A percentile compares a stretch with the other conserved stretches of the same genome.
phyloP scores from a whole-genome alignment of 2,113 vertebrate species.

The human region DNA sequence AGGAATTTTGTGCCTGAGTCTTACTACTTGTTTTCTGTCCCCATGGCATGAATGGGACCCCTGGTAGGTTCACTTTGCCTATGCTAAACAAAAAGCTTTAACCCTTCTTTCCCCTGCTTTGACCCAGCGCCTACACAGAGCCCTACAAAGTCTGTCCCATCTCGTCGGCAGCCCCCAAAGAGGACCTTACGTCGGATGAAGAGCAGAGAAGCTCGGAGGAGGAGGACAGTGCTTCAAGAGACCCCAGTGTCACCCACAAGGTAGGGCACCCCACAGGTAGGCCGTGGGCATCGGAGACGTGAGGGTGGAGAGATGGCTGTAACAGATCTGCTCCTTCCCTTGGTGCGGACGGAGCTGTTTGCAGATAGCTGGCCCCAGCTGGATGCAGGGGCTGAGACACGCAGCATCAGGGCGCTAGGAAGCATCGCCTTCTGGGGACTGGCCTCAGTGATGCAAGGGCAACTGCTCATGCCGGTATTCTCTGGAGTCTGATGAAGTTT shows the following conservation, averaged over 20 bases:
- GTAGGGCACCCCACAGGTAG: conserved; percentile 77
- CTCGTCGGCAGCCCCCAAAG: conserved; percentile 79
- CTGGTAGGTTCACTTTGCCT: background rate
- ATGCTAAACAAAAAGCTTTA: background rate
- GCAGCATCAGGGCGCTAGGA: background rate
- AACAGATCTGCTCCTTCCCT: background rate
- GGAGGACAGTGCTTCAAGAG: conserved; percentile 86
- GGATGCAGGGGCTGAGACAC: background rate
- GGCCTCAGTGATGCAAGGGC: background rate
- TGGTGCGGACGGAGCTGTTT: background rate
- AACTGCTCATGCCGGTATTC: accelerated
- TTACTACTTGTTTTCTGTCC: background rate
- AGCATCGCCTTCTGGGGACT: background rate
- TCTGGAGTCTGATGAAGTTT: too few species aligned
- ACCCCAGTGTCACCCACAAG: conserved; percentile 88
- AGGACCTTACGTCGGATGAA: conserved; percentile 86
- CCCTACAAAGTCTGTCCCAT: conserved; percentile 92
- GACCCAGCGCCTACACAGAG: conserved; percentile 94
- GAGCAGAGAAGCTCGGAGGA: conserved; percentile 96
- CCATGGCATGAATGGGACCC: accelerated
- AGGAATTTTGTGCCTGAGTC: background rate
- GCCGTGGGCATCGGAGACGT: background rate
- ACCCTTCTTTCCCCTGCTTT: conserved; percentile 42
- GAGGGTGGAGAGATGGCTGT: background rate
- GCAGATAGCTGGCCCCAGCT: too few species aligned